Percentiles rank a stretch among this genome's conserved stretches.
phyloP scores from a whole-genome alignment of 2,113 vertebrate genomes.

The Centropus bengalensis region DNA sequence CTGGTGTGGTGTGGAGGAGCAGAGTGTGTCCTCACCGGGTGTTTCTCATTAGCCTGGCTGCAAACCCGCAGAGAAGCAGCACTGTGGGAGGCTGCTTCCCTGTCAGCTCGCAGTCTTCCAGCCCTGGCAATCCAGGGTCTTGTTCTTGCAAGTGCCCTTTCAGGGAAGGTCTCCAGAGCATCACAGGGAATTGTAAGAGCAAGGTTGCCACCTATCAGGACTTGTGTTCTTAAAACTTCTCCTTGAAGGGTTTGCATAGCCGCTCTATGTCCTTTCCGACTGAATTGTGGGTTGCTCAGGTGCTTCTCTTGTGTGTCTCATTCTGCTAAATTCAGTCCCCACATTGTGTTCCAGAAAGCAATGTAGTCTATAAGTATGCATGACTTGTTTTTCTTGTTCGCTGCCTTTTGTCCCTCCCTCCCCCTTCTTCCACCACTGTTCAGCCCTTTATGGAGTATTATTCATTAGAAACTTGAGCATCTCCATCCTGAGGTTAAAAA shows the following conservation, averaged over 20 bases:
- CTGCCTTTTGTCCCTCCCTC: neutral
- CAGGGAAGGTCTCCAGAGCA: neutral
- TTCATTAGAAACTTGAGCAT: conserved; percentile 28
- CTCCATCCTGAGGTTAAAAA: neutral
- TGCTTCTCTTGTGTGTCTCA: neutral
- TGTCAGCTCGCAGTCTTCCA: neutral
- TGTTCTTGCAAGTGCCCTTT: neutral
- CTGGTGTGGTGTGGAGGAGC: neutral
- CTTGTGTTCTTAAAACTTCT: neutral
- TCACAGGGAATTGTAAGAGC: neutral
- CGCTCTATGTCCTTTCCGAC: neutral
- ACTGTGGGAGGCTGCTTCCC: neutral
- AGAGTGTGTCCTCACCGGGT: fast-evolving
- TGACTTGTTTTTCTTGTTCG: neutral
- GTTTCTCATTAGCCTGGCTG: neutral
- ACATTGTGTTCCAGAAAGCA: neutral
- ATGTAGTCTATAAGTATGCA: neutral
- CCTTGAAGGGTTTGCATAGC: neutral
- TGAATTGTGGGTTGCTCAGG: neutral
- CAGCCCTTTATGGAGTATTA: conserved; percentile 4
- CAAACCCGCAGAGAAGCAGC: neutral
- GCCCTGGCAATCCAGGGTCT: neutral
- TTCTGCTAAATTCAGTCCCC: neutral
- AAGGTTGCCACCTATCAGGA: neutral
- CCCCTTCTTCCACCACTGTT: neutral